These are phyloP conservation scores for Chloroceryle aenea DNA, from an alignment of 2,113 vertebrate genomes.

Conservation along the genomic window DNA sequence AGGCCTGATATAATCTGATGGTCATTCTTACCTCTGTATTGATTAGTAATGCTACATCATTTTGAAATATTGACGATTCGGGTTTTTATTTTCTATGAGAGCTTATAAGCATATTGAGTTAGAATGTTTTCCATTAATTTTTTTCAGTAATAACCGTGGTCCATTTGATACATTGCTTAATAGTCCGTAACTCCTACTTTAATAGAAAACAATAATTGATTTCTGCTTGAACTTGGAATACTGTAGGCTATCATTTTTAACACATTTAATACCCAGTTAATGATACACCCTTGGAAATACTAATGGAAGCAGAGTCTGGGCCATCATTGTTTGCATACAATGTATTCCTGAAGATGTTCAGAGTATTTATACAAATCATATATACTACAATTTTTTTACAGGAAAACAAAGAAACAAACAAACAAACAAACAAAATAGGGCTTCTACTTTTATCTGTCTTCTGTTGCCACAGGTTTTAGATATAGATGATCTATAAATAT, in stretches of 20 bases:
- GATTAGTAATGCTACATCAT: constrained; percentile 57
- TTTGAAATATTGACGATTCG: constrained; percentile 27
- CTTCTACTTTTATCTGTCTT: background rate
- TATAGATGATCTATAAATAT: background rate
- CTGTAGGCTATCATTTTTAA: constrained; percentile 24
- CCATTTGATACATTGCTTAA: constrained; percentile 48
- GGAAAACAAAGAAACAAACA: background rate
- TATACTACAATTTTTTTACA: background rate
- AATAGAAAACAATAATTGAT: constrained; percentile 59
- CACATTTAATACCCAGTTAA: constrained; percentile 17
- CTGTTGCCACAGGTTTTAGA: background rate
- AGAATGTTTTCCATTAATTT: constrained; percentile 50
- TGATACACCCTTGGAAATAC: background rate
- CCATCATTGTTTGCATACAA: background rate
- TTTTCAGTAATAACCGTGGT: constrained; percentile 36
- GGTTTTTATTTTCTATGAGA: background rate
- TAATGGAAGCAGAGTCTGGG: background rate
- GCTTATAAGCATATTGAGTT: background rate
- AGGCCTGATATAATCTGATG: constrained; percentile 19
- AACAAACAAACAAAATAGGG: background rate
- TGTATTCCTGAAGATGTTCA: background rate
- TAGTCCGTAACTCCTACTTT: constrained; percentile 50
- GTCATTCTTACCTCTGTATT: constrained; percentile 28
- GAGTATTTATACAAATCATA: background rate
- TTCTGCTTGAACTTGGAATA: constrained; percentile 41